Evolutionary conservation across 2,797 vertebrate species (phyloP).

Genomic region (Arrhamphus sclerolepis): DNA sequence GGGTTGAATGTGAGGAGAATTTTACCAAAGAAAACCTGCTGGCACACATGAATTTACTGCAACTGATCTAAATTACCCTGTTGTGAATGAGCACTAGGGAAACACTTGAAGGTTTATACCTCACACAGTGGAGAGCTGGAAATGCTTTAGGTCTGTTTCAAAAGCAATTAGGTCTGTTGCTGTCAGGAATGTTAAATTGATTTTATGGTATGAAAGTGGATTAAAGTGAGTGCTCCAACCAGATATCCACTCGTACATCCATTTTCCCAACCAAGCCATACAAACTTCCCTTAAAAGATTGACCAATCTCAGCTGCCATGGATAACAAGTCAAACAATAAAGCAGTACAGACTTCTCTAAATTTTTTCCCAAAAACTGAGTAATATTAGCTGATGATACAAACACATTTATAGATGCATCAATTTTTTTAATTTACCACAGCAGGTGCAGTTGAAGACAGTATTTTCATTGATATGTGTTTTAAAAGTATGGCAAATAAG

Average conservation of each 20-base stretch:
- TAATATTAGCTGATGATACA: too few relatives aligned
- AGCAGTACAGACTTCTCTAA: too few relatives aligned
- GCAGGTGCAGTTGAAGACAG: too few relatives aligned
- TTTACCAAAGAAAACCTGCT: slow-evolving; percentile 59
- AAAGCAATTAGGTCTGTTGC: slow-evolving; percentile 17
- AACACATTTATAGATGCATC: too few relatives aligned
- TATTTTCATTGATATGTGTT: too few relatives aligned
- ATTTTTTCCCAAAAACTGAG: too few relatives aligned
- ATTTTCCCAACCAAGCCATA: too few relatives aligned
- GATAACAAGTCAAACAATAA: too few relatives aligned
- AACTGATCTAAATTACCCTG: slow-evolving; percentile 62
- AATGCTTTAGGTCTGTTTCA: slow-evolving; percentile 31
- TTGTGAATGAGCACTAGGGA: slow-evolving; percentile 48
- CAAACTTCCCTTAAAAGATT: too few relatives aligned
- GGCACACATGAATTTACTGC: slow-evolving; percentile 53
- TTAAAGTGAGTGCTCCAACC: slow-evolving; percentile 8
- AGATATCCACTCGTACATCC: background rate
- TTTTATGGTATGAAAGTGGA: slow-evolving; percentile 33
- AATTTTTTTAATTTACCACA: too few relatives aligned
- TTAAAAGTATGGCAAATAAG: too few relatives aligned
- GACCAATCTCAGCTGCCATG: too few relatives aligned
- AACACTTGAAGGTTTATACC: slow-evolving; percentile 53
- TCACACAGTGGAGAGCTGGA: slow-evolving; percentile 55
- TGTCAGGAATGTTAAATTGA: slow-evolving; percentile 27
- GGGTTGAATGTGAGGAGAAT: slow-evolving; percentile 57